Percentiles rank a stretch among this genome's conserved stretches.
phyloP scores from a whole-genome alignment of 2,113 vertebrate species.

The Centropus unirufus region DNA sequence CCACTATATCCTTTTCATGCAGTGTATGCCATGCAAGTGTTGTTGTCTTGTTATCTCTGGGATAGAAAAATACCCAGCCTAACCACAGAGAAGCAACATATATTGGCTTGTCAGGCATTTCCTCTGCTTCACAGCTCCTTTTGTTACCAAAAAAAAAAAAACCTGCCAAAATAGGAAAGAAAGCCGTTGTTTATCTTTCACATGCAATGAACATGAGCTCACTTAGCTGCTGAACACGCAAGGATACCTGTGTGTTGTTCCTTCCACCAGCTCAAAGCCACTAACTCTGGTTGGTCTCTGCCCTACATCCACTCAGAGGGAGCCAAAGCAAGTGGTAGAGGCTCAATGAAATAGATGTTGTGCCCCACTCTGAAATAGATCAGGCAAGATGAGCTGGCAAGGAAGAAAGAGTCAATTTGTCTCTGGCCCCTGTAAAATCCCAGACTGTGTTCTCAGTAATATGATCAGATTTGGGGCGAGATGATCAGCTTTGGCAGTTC shows the following conservation, averaged over 20 bases:
- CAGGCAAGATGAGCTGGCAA: neutral
- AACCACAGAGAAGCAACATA: neutral
- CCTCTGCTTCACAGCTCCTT: neutral
- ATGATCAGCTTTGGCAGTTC: conserved; percentile 45
- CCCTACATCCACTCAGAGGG: neutral
- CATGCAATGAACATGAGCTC: neutral
- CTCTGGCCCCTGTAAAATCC: neutral
- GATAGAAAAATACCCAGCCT: neutral
- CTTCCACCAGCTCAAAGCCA: neutral
- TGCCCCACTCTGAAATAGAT: neutral
- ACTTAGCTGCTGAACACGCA: fast-evolving
- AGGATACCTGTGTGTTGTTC: neutral
- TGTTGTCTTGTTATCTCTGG: neutral
- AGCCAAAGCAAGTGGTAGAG: neutral
- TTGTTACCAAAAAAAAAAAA: neutral
- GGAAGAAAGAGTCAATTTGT: conserved; percentile 35
- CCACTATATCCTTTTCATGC: neutral
- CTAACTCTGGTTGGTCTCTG: neutral
- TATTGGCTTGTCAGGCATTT: neutral
- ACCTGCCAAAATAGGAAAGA: neutral
- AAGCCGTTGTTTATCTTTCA: neutral
- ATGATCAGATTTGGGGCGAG: conserved; percentile 35
- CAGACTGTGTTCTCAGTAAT: conserved; percentile 47
- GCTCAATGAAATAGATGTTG: neutral
- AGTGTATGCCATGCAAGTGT: neutral